Conservation (phyloP, 1,140 invertebrate species). For the Lycorma delicatula region DNA sequence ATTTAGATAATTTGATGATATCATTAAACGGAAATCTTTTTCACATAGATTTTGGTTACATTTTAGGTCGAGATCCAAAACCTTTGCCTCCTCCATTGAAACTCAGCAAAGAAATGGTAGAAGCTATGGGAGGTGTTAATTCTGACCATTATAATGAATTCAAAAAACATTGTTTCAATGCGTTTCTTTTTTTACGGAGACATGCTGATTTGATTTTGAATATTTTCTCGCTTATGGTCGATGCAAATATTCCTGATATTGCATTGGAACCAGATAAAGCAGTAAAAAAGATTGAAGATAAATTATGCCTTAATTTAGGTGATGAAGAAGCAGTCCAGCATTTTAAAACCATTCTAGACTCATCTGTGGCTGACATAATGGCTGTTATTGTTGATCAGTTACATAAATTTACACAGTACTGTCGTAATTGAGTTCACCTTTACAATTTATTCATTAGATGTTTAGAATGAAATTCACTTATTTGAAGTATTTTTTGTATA, state of each 20-base stretch:
- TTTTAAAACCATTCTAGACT: not conserved
- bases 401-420: conserved; percentile 1
- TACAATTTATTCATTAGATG: no score
- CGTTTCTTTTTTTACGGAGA: not conserved
- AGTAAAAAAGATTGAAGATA: not conserved
- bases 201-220: conserved; percentile 1
- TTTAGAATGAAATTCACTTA: no score
- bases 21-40: not conserved
- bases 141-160: not conserved
- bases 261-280: not conserved
- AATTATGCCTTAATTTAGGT: not conserved
- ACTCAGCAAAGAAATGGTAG: not conserved
- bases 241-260: conserved; percentile 4
- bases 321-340: not conserved
- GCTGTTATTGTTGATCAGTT: not conserved
- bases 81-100: not conserved
- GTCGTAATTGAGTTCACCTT: not conserved
- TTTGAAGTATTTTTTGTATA: no score
- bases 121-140: conserved; percentile 1
- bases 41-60: conserved; percentile 5
- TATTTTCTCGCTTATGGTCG: not conserved
- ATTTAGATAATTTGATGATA: conserved; percentile 5
- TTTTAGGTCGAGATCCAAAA: not conserved
- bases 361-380: not conserved
- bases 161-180: not conserved